These are phyloP conservation scores for Drosophila mayaguana DNA, from an alignment of 2,888 invertebrate genomes.

Conservation along the genomic window DNA sequence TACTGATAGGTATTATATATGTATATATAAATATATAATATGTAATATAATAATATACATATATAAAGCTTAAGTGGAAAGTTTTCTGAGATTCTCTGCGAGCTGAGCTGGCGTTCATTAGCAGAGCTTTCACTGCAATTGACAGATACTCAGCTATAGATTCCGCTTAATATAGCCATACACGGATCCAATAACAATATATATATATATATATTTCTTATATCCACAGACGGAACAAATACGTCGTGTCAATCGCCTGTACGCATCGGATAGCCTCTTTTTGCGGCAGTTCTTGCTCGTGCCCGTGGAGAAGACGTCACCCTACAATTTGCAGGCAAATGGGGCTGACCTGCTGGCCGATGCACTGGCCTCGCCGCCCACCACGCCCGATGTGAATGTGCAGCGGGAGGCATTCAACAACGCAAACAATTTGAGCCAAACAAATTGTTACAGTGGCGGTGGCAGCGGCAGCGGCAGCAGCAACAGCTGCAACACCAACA, in stretches of 20 bases:
- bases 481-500: slow-evolving; percentile 60
- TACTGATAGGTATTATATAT: neutral
- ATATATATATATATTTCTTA: neutral
- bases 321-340: slow-evolving; percentile 87
- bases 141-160: neutral
- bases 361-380: slow-evolving; percentile 59
- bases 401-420: slow-evolving; percentile 83
- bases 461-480: slow-evolving; percentile 37
- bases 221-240: slow-evolving; percentile 94
- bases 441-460: slow-evolving; percentile 39
- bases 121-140: slow-evolving; percentile 3
- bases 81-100: neutral
- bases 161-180: neutral
- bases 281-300: slow-evolving; percentile 94
- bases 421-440: slow-evolving; percentile 58
- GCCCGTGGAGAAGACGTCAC: slow-evolving; percentile 90
- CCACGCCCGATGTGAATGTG: slow-evolving; percentile 81
- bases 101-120: neutral
- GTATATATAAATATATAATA: neutral
- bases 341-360: slow-evolving; percentile 55
- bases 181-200: neutral
- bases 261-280: slow-evolving; percentile 97
- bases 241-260: slow-evolving; percentile 94
- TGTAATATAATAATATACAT: neutral
- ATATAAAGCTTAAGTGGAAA: neutral